Base-by-base conservation (phyloP, 2,888 invertebrate genomes). In the Orthosia incerta region DNA sequence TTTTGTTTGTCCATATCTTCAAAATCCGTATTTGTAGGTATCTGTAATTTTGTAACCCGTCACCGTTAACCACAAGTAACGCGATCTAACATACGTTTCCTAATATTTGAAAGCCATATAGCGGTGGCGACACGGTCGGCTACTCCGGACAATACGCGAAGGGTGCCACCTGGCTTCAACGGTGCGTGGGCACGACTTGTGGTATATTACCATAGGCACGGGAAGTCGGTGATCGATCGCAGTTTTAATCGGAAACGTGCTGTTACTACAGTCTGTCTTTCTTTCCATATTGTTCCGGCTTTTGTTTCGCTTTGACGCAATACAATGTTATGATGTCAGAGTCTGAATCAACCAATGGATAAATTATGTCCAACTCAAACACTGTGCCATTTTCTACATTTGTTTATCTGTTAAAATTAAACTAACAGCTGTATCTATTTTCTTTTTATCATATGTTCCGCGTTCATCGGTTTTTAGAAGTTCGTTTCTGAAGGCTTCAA, bases 51-150 rank as follows among this genome's bases (percentile, higher is more conserved):
- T 55, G 59, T 70, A 70, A 73, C 26, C 26, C 26, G 46, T 63
- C 64, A 68, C 67, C 61, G 56, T 39, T 59, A 71, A 79, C 84
- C 82, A 55, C 72, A 76, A 74, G 86, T 79, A 86, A 86, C 51
- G 50, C 13, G 79, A 86, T 86, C 64, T 74, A 66, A 73, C 85
- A 80, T 80, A 80, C 82, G 79, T 86, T 84, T 85, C 83, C 87
- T 89, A 89, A 89, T 87, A 88, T 74, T 90, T 88, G 90, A 91
- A 94, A 94, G 93, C 94, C 93, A 90, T 93, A 89, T 93, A 89
- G 90, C 88, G 88, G 80, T 76, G 64, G 86, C 75, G 92, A 91
- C 89, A 94, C 90, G 94, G 91, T 91, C 83, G 89, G 91, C 82
- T 93, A 83, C 86, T 74, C 79, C 79, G 85, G 77, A 80, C 89